Conservation (phyloP, 2,113 vertebrate species). For the Gallinago paraguaiae region DNA sequence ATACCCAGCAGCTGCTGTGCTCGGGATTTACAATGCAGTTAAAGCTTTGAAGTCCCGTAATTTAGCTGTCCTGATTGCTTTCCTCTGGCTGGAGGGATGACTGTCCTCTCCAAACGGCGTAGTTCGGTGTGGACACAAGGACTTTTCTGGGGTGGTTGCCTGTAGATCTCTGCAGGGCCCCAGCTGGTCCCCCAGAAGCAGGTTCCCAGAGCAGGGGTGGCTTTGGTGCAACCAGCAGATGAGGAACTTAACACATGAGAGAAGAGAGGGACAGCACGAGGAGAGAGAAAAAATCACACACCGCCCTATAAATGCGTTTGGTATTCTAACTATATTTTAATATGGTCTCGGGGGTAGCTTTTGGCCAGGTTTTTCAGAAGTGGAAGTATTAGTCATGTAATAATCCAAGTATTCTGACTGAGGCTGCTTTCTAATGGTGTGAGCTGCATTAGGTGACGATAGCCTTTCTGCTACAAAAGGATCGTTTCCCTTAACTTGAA, state of each 20-base stretch:
- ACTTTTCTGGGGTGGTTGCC: background rate
- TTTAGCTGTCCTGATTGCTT: background rate
- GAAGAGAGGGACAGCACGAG: background rate
- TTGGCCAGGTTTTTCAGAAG: background rate
- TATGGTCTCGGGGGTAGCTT: background rate
- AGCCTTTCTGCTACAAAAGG: background rate
- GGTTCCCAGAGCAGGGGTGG: accelerated
- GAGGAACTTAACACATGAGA: background rate
- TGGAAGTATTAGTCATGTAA: background rate
- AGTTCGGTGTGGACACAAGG: accelerated
- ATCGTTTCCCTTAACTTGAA: background rate
- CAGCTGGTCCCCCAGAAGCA: background rate
- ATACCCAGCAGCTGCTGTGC: background rate
- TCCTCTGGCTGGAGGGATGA: background rate
- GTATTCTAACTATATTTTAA: background rate
- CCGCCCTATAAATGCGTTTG: background rate
- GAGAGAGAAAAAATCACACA: background rate
- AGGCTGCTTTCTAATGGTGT: background rate
- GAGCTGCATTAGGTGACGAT: background rate
- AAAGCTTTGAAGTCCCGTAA: background rate
- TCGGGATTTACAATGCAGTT: background rate
- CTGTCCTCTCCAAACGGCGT: background rate
- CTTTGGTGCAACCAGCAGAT: background rate
- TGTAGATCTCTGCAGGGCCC: background rate
- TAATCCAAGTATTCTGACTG: background rate